A percentile compares a stretch with the other conserved stretches of the same genome.
phyloP scores from a whole-genome alignment of 2,797 vertebrate genomes.

The Notolepis coatsorum region DNA sequence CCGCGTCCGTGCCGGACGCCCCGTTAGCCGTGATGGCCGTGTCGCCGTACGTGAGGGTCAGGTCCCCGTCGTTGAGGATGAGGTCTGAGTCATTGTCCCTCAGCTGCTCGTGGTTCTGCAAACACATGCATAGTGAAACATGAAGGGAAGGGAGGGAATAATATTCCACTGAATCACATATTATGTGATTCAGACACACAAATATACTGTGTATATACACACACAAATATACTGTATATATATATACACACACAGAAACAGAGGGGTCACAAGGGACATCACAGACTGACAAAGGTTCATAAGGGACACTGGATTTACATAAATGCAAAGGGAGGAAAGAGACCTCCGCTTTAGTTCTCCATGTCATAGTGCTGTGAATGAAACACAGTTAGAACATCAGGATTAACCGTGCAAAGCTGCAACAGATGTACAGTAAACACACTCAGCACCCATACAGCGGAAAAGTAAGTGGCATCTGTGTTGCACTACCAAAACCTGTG shows the following conservation, averaged over 20 bases:
- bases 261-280: not conserved
- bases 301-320: slow-evolving; percentile 63
- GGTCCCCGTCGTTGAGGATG: slow-evolving; percentile 90
- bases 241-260: slow-evolving; percentile 14
- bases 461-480: not conserved
- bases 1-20: slow-evolving; percentile 77
- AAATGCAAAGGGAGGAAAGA: slow-evolving; percentile 34
- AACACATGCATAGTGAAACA: slow-evolving; percentile 44
- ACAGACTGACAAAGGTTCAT: slow-evolving; percentile 46
- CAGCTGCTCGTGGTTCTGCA: slow-evolving; percentile 93
- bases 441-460: not conserved
- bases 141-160: slow-evolving; percentile 38
- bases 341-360: slow-evolving; percentile 36
- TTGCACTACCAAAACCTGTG: not conserved
- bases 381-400: not conserved
- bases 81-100: slow-evolving; percentile 93
- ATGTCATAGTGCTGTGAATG: slow-evolving; percentile 9
- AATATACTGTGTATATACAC: slow-evolving; percentile 2
- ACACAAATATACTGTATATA: slow-evolving; percentile 15
- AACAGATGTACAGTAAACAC: not conserved
- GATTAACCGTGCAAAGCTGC: slow-evolving; percentile 16
- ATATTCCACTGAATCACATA: not conserved
- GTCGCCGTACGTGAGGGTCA: slow-evolving; percentile 93
- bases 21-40: slow-evolving; percentile 94
- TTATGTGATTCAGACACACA: not conserved